Percentiles rank a stretch among this genome's conserved stretches.
Evolutionary conservation across 1,140 invertebrate genomes (phyloP).

Genomic region (Hyphantria cunea): DNA sequence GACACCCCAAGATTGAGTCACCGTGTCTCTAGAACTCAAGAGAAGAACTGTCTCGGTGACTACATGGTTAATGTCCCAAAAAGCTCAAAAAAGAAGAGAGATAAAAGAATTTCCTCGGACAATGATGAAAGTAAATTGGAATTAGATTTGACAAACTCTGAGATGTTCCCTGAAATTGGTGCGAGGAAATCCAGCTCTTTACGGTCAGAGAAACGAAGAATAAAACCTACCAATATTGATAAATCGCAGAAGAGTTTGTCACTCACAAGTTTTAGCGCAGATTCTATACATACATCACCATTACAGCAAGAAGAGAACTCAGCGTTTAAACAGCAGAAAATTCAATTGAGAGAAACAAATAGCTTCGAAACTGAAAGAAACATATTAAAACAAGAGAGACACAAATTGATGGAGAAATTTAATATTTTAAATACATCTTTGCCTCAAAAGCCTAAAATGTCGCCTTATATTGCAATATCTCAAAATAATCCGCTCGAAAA

Average conservation of each 20-base stretch:
- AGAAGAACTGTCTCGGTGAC: conserved; percentile 69
- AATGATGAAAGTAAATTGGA: conserved; percentile 53
- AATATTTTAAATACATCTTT: conserved; percentile 63
- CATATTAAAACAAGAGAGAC: conserved; percentile 70
- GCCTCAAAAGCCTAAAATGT: conserved; percentile 42
- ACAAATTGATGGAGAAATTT: conserved; percentile 79
- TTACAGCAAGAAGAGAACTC: conserved; percentile 66
- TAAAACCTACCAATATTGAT: conserved; percentile 76
- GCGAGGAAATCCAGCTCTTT: conserved; percentile 61
- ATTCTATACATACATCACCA: conserved; percentile 52
- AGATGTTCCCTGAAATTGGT: conserved; percentile 74
- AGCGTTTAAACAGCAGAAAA: conserved; percentile 67
- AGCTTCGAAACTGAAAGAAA: conserved; percentile 69
- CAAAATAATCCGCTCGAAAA: conserved; percentile 53
- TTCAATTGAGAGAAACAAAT: conserved; percentile 61
- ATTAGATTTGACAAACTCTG: conserved; percentile 68
- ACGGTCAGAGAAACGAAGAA: conserved; percentile 61
- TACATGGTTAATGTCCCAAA: conserved; percentile 59
- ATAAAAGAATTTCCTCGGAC: conserved; percentile 54
- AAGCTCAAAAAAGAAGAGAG: conserved; percentile 61
- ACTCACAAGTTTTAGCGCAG: conserved; percentile 60
- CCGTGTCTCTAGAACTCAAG: conserved; percentile 58
- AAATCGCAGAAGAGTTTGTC: conserved; percentile 63
- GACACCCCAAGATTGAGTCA: conserved; percentile 60
- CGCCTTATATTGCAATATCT: conserved; percentile 61